These are phyloP conservation scores for Drosophila melanocephala DNA, from an alignment of 2,888 invertebrate species.

Conservation along the genomic window DNA sequence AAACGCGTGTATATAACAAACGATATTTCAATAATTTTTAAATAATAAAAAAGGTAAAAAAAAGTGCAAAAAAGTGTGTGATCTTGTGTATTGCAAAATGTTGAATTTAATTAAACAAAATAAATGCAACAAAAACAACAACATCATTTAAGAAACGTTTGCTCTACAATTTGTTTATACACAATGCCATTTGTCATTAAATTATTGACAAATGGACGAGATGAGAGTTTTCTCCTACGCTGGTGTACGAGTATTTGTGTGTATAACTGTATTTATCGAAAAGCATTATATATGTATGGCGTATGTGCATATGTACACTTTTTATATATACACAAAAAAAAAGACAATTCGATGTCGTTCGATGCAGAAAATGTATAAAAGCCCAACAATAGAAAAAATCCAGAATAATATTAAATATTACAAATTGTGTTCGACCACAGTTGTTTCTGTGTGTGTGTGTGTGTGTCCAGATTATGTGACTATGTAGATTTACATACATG, in stretches of 20 bases:
- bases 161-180: constrained; percentile 10
- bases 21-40: constrained; percentile 71
- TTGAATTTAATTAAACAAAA: constrained; percentile 17
- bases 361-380: constrained; percentile 3
- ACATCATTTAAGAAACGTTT: background rate
- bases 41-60: constrained; percentile 63
- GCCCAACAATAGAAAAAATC: constrained; percentile 40
- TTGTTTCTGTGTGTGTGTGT: constrained; percentile 16
- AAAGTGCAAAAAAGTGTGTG: constrained; percentile 52
- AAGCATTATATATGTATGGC: constrained; percentile 53
- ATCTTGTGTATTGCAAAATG: constrained; percentile 8
- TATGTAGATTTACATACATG: constrained; percentile 17
- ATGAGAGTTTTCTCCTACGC: constrained; percentile 49
- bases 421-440: constrained; percentile 12
- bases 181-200: constrained; percentile 7
- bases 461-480: constrained; percentile 67
- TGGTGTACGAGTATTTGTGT: constrained; percentile 66
- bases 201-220: constrained; percentile 21
- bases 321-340: constrained; percentile 31
- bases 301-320: constrained; percentile 28
- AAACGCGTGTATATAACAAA: constrained; percentile 70
- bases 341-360: constrained; percentile 10
- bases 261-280: constrained; percentile 81
- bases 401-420: constrained; percentile 38
- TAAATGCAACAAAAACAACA: constrained; percentile 2